Percentiles rank a stretch among this genome's conserved stretches.
These are phyloP conservation scores for Hyposmocoma kahamanoa DNA, from an alignment of 1,140 invertebrate genomes.

Conservation along the genomic window DNA sequence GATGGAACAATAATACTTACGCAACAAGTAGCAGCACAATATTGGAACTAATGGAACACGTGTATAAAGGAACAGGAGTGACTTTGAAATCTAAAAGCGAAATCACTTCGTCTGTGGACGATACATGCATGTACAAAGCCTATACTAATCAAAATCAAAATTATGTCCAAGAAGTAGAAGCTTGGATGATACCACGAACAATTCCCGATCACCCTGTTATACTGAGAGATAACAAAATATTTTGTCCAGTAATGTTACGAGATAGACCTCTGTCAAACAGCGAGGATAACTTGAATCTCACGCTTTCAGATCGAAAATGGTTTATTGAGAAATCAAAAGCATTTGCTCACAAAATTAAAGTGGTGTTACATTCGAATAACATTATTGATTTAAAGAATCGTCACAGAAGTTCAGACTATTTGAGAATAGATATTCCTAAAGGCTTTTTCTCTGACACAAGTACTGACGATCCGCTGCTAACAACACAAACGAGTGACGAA, in stretches of 20 bases:
- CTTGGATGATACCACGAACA: slow-evolving; percentile 51
- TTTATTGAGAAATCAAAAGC: slow-evolving; percentile 38
- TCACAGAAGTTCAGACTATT: slow-evolving; percentile 33
- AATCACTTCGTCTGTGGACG: slow-evolving; percentile 21
- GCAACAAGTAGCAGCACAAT: slow-evolving; percentile 47
- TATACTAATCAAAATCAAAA: slow-evolving; percentile 26
- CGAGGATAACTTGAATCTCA: slow-evolving; percentile 22
- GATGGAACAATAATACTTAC: slow-evolving; percentile 52
- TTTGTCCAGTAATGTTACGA: no score
- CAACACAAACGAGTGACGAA: slow-evolving; percentile 38
- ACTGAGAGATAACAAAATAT: no score
- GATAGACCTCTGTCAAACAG: no score
- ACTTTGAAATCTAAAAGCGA: slow-evolving; percentile 39
- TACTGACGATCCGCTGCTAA: slow-evolving; percentile 20
- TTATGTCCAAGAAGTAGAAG: slow-evolving; percentile 44
- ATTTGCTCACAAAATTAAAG: slow-evolving; percentile 38
- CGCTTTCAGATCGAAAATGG: slow-evolving; percentile 30
- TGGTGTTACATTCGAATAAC: slow-evolving; percentile 39
- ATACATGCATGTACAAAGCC: slow-evolving; percentile 24
- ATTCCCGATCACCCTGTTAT: slow-evolving; percentile 19
- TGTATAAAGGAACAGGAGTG: slow-evolving; percentile 36
- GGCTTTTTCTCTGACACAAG: slow-evolving; percentile 41
- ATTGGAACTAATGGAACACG: slow-evolving; percentile 42
- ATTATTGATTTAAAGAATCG: slow-evolving; percentile 10
- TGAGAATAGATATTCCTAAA: slow-evolving; percentile 47